phyloP scores from a whole-genome alignment of 2,888 invertebrate species.

The Eretmocerus hayati region DNA sequence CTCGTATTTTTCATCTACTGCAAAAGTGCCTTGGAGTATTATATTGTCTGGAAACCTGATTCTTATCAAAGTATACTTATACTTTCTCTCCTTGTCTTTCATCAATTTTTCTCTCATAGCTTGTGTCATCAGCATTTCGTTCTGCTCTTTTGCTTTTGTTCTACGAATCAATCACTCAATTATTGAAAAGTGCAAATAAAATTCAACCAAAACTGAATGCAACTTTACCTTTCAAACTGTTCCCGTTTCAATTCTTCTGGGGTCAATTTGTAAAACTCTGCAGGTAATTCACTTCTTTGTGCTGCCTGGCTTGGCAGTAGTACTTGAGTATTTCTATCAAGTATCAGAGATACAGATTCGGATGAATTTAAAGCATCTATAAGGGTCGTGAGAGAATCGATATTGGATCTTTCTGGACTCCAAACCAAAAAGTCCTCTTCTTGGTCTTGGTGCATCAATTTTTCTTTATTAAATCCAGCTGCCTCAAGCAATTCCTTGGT shows the following conservation, averaged over 20 bases:
- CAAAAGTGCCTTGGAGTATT: slow-evolving; percentile 81
- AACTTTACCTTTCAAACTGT: slow-evolving; percentile 51
- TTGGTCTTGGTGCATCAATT: slow-evolving; percentile 53
- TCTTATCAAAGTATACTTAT: slow-evolving; percentile 78
- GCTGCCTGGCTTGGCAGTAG: slow-evolving; percentile 70
- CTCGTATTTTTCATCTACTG: slow-evolving; percentile 69
- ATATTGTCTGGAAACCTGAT: slow-evolving; percentile 84
- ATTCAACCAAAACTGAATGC: background rate
- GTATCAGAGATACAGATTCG: slow-evolving; percentile 72
- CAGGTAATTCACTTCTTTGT: slow-evolving; percentile 63
- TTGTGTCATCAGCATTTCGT: slow-evolving; percentile 81
- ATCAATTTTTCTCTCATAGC: slow-evolving; percentile 93
- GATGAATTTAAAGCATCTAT: slow-evolving; percentile 72
- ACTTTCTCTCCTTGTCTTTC: slow-evolving; percentile 68
- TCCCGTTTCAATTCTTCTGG: slow-evolving; percentile 80
- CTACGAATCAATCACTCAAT: slow-evolving; percentile 44
- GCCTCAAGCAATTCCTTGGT: slow-evolving; percentile 73
- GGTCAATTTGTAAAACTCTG: slow-evolving; percentile 75
- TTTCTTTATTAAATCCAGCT: slow-evolving; percentile 69
- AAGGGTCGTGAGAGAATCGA: slow-evolving; percentile 52
- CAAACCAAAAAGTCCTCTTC: slow-evolving; percentile 66
- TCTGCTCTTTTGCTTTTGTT: slow-evolving; percentile 68
- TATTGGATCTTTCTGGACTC: slow-evolving; percentile 47
- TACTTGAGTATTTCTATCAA: slow-evolving; percentile 84
- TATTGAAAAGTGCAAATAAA: background rate